Evolutionary conservation across 2,888 invertebrate species (phyloP).

Genomic region (Cheilosia grossa): DNA sequence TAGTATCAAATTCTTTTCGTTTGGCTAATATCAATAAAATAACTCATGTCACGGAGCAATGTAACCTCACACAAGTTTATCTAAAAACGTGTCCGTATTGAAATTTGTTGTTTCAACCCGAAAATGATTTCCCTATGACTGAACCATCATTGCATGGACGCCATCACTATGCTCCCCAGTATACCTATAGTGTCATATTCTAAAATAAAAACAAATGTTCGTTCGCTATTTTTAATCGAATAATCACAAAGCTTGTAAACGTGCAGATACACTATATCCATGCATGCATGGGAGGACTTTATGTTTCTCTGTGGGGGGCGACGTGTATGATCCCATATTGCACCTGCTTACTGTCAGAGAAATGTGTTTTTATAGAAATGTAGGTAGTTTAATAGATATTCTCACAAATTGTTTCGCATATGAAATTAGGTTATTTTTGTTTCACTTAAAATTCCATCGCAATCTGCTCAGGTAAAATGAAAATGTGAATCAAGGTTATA

Average conservation of each 20-base stretch:
- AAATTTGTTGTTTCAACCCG: slow-evolving; percentile 7
- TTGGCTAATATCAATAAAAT: slow-evolving; percentile 26
- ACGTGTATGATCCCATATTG: slow-evolving; percentile 32
- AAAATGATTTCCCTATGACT: slow-evolving; percentile 17
- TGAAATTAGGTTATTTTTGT: slow-evolving; percentile 62
- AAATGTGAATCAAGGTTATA: slow-evolving; percentile 67
- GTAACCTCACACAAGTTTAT: background rate
- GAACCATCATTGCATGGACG: slow-evolving; percentile 28
- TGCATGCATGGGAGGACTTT: background rate
- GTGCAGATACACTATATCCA: background rate
- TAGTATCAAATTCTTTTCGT: background rate
- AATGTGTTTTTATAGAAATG: too few relatives aligned
- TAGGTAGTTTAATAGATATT: slow-evolving; percentile 1
- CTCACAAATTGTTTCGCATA: slow-evolving; percentile 49
- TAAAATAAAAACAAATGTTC: slow-evolving; percentile 32
- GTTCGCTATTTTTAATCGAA: slow-evolving; percentile 60
- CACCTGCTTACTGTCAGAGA: slow-evolving; percentile 64
- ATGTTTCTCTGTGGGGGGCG: background rate
- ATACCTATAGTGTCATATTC: slow-evolving; percentile 61
- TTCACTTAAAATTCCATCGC: slow-evolving; percentile 70
- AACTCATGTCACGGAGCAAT: background rate
- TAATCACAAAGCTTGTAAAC: slow-evolving; percentile 37
- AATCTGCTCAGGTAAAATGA: slow-evolving; percentile 67
- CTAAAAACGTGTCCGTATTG: slow-evolving; percentile 14
- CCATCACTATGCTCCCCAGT: slow-evolving; percentile 4